Base-by-base conservation (phyloP, 2,797 vertebrate genomes). In the Falco rusticolus region DNA sequence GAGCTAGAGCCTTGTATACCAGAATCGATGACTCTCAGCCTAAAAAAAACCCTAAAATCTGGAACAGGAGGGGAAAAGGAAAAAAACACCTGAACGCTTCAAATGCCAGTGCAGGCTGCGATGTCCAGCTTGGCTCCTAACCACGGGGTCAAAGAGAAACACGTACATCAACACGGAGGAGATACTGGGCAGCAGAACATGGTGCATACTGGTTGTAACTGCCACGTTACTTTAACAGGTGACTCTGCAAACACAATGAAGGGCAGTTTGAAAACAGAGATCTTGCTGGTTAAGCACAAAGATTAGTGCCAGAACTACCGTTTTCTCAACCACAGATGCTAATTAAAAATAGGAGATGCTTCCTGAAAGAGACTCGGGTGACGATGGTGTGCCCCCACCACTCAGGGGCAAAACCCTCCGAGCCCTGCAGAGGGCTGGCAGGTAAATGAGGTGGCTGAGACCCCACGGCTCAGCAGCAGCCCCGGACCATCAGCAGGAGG, bases 391-490 rank as follows among this genome's bases (percentile, higher is more conserved):
- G 34, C 19, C 37, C 53, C 34, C 37, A 17, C 6, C 2, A 10
- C 47, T 4, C 26, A 10, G 20, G 31, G 39, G 26, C 28, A 41
- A 16, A 41, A 39, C 18, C 37, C 33, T 47, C 13, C 59, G 8
- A 39, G 37, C 56, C 76, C 47, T 13, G 20, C 26, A 5, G 31
- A 51, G 51, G 37, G 22, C 26, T 25, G 1, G 0, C 0, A 11
- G 41, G 65, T 8, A 57, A 31, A 24, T 3, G 16, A 43, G 24
- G 66, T 21, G 47, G 34, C 31, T 28, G 43, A 25, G 33, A 34
- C 34, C 39, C 45, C 8, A 4, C 2, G 66, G 75, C 37, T 18
- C 51, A 61, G 69, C 70, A 65, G 65, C n/a, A 77, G 15, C 16
- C 54, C 29, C 43, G 13, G 33, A 54, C 21, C 20, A 50, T 9